Evolutionary conservation across 2,113 vertebrate species (phyloP).

Genomic region (Cephalopterus ornatus): DNA sequence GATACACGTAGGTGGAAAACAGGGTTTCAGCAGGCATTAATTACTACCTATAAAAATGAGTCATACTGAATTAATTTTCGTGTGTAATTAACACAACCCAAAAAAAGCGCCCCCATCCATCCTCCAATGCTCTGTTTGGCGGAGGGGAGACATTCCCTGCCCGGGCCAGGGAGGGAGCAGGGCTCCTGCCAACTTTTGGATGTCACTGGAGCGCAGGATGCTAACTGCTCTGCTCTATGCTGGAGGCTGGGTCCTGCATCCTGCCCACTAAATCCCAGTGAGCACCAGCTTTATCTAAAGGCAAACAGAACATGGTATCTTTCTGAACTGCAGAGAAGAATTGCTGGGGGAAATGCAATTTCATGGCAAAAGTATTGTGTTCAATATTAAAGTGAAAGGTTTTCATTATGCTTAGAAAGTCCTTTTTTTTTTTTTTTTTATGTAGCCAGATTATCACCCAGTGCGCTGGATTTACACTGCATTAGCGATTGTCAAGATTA

Average conservation of each 20-base stretch:
- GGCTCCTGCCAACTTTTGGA: background rate
- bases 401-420: conserved; percentile 58
- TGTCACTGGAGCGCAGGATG: accelerated
- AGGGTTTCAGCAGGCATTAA: background rate
- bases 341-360: background rate
- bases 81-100: background rate
- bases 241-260: background rate
- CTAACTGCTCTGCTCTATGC: background rate
- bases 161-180: background rate
- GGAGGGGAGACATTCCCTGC: background rate
- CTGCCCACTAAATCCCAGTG: background rate
- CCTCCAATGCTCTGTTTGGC: background rate
- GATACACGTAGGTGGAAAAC: background rate
- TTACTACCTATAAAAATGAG: background rate
- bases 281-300: background rate
- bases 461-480: conserved; percentile 28
- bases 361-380: background rate
- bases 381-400: conserved; percentile 37
- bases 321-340: background rate
- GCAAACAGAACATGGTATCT: background rate
- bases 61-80: background rate
- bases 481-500: conserved; percentile 58
- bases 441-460: conserved; percentile 65
- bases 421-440: background rate
- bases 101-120: background rate